Percentiles rank a stretch among this genome's conserved stretches.
phyloP scores from a whole-genome alignment of 2,797 vertebrate species.

The Naso thynnoides region DNA sequence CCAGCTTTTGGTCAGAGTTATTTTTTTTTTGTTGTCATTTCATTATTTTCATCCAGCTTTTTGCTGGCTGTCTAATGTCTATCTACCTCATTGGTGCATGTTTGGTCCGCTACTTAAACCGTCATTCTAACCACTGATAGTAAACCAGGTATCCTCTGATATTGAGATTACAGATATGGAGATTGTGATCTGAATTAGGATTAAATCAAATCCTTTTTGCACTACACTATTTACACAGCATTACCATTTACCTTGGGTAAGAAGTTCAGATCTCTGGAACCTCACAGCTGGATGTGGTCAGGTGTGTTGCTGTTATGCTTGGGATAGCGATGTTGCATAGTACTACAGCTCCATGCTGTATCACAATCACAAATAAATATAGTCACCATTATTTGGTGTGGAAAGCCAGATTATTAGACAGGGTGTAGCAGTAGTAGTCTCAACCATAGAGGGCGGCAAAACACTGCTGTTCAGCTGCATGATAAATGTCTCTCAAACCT shows the following conservation, averaged over 20 bases:
- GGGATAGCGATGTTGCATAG: neutral
- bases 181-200: constrained; percentile 56
- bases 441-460: constrained; percentile 30
- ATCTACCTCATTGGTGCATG: constrained; percentile 70
- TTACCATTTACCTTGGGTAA: neutral
- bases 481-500: constrained; percentile 17
- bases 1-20: constrained; percentile 66
- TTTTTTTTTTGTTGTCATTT: constrained; percentile 40
- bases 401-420: constrained; percentile 1
- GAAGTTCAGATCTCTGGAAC: neutral
- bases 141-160: constrained; percentile 55
- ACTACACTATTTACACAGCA: constrained; percentile 60
- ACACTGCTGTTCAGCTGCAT: constrained; percentile 4
- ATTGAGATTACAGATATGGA: constrained; percentile 41
- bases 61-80: constrained; percentile 51
- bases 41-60: constrained; percentile 53
- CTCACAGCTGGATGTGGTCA: neutral
- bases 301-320: neutral
- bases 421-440: neutral
- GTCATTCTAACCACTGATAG: constrained; percentile 23
- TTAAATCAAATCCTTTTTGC: constrained; percentile 71
- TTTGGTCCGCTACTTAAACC: constrained; percentile 48
- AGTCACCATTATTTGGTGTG: neutral
- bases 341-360: neutral
- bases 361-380: neutral